phyloP scores from a whole-genome alignment of 2,113 vertebrate species.

The Phocoena sinus region DNA sequence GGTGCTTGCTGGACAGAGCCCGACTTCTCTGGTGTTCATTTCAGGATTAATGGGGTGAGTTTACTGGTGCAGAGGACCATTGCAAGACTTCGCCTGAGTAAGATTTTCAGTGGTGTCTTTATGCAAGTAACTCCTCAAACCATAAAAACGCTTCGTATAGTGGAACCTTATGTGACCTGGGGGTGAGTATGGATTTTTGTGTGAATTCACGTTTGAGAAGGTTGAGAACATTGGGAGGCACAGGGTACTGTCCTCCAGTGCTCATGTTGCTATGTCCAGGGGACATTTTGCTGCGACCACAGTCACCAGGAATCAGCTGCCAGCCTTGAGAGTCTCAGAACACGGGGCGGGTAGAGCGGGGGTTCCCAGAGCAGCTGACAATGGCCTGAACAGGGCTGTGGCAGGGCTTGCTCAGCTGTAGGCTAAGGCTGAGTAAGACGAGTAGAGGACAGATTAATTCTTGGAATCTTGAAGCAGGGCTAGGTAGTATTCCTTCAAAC shows the following conservation, averaged over 20 bases:
- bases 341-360: not conserved
- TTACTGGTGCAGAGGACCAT: conserved; percentile 82
- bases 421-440: not conserved
- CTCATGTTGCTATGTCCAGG: not conserved
- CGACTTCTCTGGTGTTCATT: not conserved
- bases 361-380: fast-evolving
- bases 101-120: conserved; percentile 91
- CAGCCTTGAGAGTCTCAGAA: not conserved
- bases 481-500: not conserved
- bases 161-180: conserved; percentile 96
- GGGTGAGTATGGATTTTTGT: conserved; percentile 82
- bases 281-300: not conserved
- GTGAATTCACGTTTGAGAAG: not conserved
- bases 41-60: conserved; percentile 90
- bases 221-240: not conserved
- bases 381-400: fast-evolving
- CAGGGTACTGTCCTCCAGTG: not conserved
- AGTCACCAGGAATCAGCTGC: not conserved
- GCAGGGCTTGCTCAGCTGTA: not conserved
- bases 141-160: conserved; percentile 83
- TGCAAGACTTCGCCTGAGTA: conserved; percentile 85
- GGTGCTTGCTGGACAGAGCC: not conserved
- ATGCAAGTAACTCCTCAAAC: conserved; percentile 85
- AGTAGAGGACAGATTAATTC: not conserved
- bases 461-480: not conserved